Percentiles rank a stretch among this genome's conserved stretches.
Conservation (phyloP, 2,797 vertebrate genomes). For the Avahi laniger region DNA sequence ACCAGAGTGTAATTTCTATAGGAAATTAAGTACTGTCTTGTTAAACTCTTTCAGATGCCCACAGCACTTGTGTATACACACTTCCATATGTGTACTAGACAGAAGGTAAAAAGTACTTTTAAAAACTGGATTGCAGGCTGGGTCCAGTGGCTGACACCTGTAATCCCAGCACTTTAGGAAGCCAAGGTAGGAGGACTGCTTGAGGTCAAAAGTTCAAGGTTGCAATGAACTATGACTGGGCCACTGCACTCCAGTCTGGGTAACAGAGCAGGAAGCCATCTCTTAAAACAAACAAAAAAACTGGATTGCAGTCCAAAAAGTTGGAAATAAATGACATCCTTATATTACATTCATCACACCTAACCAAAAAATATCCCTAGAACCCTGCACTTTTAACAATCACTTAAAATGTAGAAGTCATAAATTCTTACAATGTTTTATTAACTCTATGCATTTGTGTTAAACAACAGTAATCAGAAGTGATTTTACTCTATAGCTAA, state of each 20-base stretch:
- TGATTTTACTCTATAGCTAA: not conserved
- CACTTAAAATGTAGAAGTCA: not conserved
- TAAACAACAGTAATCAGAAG: not conserved
- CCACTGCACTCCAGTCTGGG: not conserved
- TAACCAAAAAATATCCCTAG: not conserved
- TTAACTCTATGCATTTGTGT: not conserved
- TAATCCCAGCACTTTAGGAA: not conserved
- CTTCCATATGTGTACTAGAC: too few species aligned
- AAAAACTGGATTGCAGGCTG: not conserved
- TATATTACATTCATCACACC: not conserved
- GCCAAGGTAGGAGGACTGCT: not conserved
- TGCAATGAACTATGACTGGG: not conserved
- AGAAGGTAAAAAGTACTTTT: not conserved
- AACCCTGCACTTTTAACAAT: not conserved
- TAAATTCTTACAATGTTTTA: not conserved
- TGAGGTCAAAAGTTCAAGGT: not conserved
- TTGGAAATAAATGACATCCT: not conserved
- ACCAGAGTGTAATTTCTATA: too few species aligned
- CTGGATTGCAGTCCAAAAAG: not conserved
- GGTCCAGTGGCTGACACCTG: not conserved
- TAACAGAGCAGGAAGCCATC: not conserved
- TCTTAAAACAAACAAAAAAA: not conserved
- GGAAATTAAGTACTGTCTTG: not conserved
- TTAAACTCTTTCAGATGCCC: not conserved
- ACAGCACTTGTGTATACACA: accelerated